phyloP scores from a whole-genome alignment of 2,113 vertebrate genomes.

The Pongo pygmaeus region DNA sequence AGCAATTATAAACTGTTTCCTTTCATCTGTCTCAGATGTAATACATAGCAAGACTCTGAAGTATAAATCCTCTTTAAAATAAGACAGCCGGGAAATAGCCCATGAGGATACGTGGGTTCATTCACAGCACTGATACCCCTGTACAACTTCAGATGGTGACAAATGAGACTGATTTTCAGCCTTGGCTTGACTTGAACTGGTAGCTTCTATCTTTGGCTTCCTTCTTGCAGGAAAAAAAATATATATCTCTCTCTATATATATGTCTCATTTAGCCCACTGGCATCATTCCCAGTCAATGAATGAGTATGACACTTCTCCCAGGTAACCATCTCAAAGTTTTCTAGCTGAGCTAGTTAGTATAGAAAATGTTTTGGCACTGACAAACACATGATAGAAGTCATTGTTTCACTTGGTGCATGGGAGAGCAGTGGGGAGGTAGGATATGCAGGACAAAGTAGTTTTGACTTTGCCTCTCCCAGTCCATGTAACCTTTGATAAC shows the following conservation, averaged over 20 bases:
- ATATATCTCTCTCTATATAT: fast-evolving
- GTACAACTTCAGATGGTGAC: not conserved
- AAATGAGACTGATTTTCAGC: conserved; percentile 45
- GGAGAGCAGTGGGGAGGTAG: not conserved
- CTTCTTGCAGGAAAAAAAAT: not conserved
- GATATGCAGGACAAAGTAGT: not conserved
- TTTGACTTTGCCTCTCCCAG: not conserved
- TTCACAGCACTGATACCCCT: not conserved
- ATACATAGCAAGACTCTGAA: conserved; percentile 17
- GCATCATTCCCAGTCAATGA: conserved; percentile 9
- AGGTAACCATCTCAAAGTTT: conserved; percentile 26
- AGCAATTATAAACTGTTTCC: conserved; percentile 70
- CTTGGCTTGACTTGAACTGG: conserved; percentile 47
- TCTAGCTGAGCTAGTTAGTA: not conserved
- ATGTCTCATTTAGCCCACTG: conserved; percentile 36
- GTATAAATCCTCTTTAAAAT: conserved; percentile 56
- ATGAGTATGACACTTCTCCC: not conserved
- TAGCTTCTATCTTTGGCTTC: conserved; percentile 42
- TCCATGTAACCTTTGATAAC: not conserved
- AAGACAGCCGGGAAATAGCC: conserved; percentile 48
- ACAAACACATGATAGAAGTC: not conserved
- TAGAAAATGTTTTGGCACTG: not conserved
- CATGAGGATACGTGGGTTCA: not conserved
- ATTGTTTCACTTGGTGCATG: not conserved
- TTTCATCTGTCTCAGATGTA: conserved; percentile 58